phyloP scores from a whole-genome alignment of 2,113 vertebrate genomes.

The Xenotilapia leptura region DNA sequence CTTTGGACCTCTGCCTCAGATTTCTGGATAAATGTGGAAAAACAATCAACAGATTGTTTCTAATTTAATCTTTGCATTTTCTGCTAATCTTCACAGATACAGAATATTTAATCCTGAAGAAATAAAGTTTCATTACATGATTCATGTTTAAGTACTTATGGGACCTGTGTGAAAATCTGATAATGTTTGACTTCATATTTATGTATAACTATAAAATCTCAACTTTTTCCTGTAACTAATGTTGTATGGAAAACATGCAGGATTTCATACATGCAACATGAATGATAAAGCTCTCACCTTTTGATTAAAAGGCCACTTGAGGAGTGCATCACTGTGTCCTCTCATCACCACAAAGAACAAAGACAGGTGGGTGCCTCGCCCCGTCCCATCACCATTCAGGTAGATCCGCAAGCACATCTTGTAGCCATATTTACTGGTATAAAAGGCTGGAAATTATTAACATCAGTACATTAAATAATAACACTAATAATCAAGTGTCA shows the following conservation, averaged over 20 bases:
- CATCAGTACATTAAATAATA: not conserved
- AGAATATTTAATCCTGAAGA: not conserved
- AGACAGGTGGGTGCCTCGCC: slow-evolving; percentile 88
- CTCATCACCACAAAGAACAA: slow-evolving; percentile 98
- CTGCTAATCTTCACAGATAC: not conserved
- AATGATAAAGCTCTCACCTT: slow-evolving; percentile 74
- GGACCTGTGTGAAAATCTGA: not conserved
- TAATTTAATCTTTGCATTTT: not conserved
- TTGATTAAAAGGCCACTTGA: slow-evolving; percentile 98
- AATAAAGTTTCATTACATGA: not conserved
- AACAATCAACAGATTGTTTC: not conserved
- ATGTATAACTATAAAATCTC: not conserved
- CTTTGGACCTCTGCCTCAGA: not conserved
- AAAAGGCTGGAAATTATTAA: slow-evolving; percentile 78
- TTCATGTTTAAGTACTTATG: not conserved
- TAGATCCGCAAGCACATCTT: slow-evolving; percentile 96
- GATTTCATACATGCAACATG: not conserved
- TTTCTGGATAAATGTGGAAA: not conserved
- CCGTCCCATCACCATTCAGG: slow-evolving; percentile 92
- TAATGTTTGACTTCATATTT: not conserved
- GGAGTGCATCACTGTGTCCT: slow-evolving; percentile 86
- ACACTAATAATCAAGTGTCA: not conserved
- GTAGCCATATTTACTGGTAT: slow-evolving; percentile 96
- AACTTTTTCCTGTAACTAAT: not conserved
- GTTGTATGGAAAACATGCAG: not conserved